Evolutionary conservation across 2,888 invertebrate genomes (phyloP).

Genomic region (Diarsia mendica): DNA sequence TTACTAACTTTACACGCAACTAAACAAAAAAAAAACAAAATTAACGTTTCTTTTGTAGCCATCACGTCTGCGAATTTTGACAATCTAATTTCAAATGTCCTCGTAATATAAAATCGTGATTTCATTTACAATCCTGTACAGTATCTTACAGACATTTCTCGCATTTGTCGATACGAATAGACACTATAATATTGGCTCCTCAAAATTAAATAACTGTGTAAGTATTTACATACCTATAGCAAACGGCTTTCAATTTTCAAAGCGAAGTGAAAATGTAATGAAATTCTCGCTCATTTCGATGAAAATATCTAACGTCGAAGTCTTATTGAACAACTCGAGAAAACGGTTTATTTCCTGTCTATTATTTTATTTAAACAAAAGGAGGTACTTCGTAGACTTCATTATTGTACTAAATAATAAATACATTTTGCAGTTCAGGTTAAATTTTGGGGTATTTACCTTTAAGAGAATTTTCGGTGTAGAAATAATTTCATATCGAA

Average conservation of each 20-base stretch:
- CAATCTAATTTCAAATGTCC: neutral
- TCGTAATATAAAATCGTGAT: neutral
- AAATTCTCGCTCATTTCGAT: slow-evolving; percentile 46
- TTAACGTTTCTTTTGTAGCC: no score
- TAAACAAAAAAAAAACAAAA: neutral
- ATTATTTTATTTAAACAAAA: slow-evolving; percentile 44
- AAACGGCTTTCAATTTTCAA: slow-evolving; percentile 35
- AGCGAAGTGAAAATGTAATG: slow-evolving; percentile 41
- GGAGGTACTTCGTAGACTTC: slow-evolving; percentile 25
- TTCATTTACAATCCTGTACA: neutral
- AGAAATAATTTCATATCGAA: neutral
- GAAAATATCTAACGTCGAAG: slow-evolving; percentile 37
- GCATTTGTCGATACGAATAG: slow-evolving; percentile 1
- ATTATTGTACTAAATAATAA: slow-evolving; percentile 25
- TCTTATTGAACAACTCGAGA: slow-evolving; percentile 23
- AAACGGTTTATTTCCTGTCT: slow-evolving; percentile 46
- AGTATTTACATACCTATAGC: slow-evolving; percentile 5
- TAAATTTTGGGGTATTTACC: slow-evolving; percentile 9
- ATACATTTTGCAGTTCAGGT: slow-evolving; percentile 28
- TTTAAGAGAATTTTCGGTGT: neutral
- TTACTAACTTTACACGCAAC: no score
- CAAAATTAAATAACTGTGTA: slow-evolving; percentile 29
- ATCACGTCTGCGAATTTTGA: neutral
- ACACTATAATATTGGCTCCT: slow-evolving; percentile 28
- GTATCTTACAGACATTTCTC: neutral